Evolutionary conservation across 1,140 invertebrate species (phyloP), one percentile per base, ranked within the genome.

Genomic region (Zaprionus davidi): DNA sequence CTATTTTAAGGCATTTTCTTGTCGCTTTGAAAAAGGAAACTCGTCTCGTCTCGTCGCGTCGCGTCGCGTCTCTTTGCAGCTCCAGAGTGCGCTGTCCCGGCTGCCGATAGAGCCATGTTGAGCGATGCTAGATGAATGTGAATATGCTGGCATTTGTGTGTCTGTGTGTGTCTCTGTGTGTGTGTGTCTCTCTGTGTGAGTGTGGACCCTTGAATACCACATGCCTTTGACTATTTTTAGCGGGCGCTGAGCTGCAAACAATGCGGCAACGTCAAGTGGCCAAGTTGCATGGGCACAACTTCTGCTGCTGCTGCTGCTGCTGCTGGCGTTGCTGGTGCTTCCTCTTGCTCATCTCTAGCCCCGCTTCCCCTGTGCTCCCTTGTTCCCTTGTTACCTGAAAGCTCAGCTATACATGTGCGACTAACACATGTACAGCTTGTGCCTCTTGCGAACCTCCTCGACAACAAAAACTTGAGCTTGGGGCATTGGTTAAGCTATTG

Each of bases 251-350:
- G 73, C 68, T 71, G 76, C 63, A 71, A 78, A 78, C 71, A 79
- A 64, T 73, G 71, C 64, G 64, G 56, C 71, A 41, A 73, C 71
- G 64, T 73, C 71, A 73, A 73, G 71, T 82, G 71, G 78, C 71
- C 72, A 51, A 51, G 46, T 51, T 49, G 60, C 22, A 69, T 59
- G 36, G 44, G 53, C 46, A 24, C 9, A 20, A 22, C 46, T 51
- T 51, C 46, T 24, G 22, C 20, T 22, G 46, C 41, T 46, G n/a
- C 41, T 17, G 7, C 46, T 20, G 17, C 46, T 20, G 44, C 2
- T 6, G 38, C 38, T 41, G 38, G 4, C 36, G 36, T 15, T 38
- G 11, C 36, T 38, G 0, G 0, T 41, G 13, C 38, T n/a, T 7
- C 38, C 38, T 34, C 31, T 34, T 34, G 31, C 38, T 41, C 12